Evolutionary conservation across 2,888 invertebrate species (phyloP).

Genomic region (Tortrix viridana): DNA sequence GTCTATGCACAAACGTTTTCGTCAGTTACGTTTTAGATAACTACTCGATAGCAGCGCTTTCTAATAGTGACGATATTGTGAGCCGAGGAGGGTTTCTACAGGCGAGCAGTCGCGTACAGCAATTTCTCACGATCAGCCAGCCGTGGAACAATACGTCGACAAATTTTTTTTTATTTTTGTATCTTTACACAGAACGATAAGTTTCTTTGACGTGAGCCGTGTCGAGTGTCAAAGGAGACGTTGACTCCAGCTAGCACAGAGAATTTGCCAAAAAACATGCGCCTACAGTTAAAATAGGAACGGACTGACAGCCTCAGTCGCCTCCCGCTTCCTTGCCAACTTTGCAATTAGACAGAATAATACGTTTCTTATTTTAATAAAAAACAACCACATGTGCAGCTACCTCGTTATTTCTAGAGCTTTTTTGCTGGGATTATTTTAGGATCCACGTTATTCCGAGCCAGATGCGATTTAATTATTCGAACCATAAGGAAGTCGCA

Average conservation of each 20-base stretch:
- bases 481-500: conserved; percentile 36
- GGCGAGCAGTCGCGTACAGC: conserved; percentile 48
- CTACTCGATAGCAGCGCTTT: conserved; percentile 21
- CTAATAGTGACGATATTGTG: conserved; percentile 21
- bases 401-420: conserved; percentile 45
- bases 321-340: conserved; percentile 77
- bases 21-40: conserved; percentile 2
- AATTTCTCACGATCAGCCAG: conserved; percentile 61
- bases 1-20: background rate
- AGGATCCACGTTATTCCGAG: conserved; percentile 40
- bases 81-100: conserved; percentile 35
- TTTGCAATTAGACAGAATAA: conserved; percentile 78
- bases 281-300: conserved; percentile 70
- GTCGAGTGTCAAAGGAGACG: conserved; percentile 76
- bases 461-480: conserved; percentile 54
- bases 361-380: conserved; percentile 55
- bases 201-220: conserved; percentile 61
- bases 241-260: conserved; percentile 73
- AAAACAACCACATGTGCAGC: conserved; percentile 59
- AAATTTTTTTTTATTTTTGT: conserved; percentile 61
- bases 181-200: conserved; percentile 56
- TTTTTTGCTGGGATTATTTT: conserved; percentile 37
- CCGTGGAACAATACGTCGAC: conserved; percentile 64
- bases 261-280: conserved; percentile 74
- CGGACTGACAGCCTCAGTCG: conserved; percentile 72